Base-by-base conservation (phyloP, 2,888 invertebrate species). In the Diabrotica balteata region DNA sequence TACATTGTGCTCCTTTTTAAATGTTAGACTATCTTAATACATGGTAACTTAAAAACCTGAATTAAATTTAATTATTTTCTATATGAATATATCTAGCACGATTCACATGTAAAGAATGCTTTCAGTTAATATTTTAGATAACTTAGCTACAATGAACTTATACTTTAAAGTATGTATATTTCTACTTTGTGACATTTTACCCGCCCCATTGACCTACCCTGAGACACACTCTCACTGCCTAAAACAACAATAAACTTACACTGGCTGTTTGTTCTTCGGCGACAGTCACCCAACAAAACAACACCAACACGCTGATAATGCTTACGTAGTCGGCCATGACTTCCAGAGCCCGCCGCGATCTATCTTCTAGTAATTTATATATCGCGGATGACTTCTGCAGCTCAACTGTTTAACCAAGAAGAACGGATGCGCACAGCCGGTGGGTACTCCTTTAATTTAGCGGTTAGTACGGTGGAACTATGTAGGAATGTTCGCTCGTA, bases 231-330 rank as follows among this genome's bases (percentile, higher is more conserved):
- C 60, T 58, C 22, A 64, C 51, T 11, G 8, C 32, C 1, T 32
- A 61, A 8, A 55, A 47, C 11, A 63, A 63, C 8, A 59, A 52
- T 47, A 58, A 63, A 76, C 76, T 76, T 75, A 76, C 76, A 69
- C 65, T 70, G 69, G 71, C 74, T 70, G 68, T 69, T 71, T 73
- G 69, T 43, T 62, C 47, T 54, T 69, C 66, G 59, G 59, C 63
- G 45, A 57, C 45, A 17, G 55, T 17, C 46, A 73, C 32, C 67
- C 63, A 70, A 54, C 62, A 73, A 61, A 69, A 69, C 63, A 68
- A 59, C 45, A 67, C 17, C 63, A 69, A 54, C 17, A 69, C 68
- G 62, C 65, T 45, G 32, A 66, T 43, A 49, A 62, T 47, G 50
- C 62, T 59, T 50, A 53, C 44, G 52, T 52, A 64, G 52, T 64